A percentile compares a stretch with the other conserved stretches of the same genome.
Conservation (phyloP, 2,113 vertebrate species). For the Anolis sagrei region DNA sequence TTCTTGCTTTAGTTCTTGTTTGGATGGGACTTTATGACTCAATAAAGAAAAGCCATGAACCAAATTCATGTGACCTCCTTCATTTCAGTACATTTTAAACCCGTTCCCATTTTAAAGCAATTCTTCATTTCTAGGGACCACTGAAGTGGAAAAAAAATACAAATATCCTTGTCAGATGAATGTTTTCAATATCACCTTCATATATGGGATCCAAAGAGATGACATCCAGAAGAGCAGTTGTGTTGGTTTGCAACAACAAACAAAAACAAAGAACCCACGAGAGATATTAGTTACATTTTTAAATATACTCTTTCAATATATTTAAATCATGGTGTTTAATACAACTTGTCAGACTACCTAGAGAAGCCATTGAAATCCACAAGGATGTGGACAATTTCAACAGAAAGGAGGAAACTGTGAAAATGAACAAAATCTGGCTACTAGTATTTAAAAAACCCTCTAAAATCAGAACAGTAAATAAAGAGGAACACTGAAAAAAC, state of each 20-base stretch:
- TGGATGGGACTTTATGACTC: background rate
- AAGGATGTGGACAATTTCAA: no score
- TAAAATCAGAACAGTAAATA: no score
- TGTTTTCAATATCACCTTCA: slow-evolving; percentile 18
- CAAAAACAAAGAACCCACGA: background rate
- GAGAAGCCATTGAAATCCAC: no score
- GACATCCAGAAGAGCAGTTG: background rate
- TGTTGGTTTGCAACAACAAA: background rate
- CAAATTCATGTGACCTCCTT: background rate
- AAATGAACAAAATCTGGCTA: no score
- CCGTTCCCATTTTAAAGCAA: background rate
- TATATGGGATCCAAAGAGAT: background rate
- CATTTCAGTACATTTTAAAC: background rate
- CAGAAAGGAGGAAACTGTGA: no score
- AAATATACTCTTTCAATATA: background rate
- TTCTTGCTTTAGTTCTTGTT: background rate
- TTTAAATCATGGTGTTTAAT: background rate
- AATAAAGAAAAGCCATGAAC: background rate
- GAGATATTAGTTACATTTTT: no score
- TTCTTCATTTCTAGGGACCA: background rate
- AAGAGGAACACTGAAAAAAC: no score
- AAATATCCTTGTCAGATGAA: slow-evolving; percentile 23
- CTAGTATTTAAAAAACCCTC: no score
- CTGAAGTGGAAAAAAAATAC: background rate
- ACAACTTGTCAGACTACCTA: no score